A percentile compares a stretch with the other conserved stretches of the same genome.
phyloP scores from a whole-genome alignment of 2,797 vertebrate genomes.

The Antrozous pallidus region DNA sequence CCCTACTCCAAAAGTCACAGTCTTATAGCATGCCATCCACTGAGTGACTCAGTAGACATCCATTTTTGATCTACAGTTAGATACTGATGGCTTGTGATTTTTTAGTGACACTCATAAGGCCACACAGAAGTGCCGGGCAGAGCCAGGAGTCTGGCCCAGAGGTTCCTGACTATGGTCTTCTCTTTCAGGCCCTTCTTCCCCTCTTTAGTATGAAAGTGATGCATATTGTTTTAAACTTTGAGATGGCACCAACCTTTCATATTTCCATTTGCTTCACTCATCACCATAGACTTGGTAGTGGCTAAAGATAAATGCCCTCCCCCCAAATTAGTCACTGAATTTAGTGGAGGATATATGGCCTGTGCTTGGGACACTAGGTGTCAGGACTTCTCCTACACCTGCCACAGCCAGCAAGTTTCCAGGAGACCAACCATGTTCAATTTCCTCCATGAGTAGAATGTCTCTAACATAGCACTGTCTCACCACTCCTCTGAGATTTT shows the following conservation, averaged over 20 bases:
- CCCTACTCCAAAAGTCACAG: neutral
- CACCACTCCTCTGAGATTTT: neutral
- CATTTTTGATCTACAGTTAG: neutral
- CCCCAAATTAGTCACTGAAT: neutral
- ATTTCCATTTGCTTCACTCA: neutral
- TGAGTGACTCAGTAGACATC: neutral
- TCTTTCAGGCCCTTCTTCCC: neutral
- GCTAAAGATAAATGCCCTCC: neutral
- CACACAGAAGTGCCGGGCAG: neutral
- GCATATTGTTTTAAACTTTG: neutral
- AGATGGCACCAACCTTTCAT: neutral
- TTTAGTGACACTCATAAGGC: neutral
- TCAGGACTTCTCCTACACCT: neutral
- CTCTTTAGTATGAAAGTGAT: neutral
- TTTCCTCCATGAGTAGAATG: neutral
- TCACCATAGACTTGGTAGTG: neutral
- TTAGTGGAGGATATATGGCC: neutral
- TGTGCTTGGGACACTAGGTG: neutral
- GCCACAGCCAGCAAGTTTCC: neutral
- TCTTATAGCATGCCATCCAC: neutral
- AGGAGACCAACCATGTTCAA: neutral
- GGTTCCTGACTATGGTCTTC: neutral
- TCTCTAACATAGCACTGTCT: neutral
- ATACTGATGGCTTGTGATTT: neutral
- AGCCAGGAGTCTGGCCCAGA: neutral